phyloP scores from a whole-genome alignment of 2,113 vertebrate genomes.

The Odocoileus hemionus region DNA sequence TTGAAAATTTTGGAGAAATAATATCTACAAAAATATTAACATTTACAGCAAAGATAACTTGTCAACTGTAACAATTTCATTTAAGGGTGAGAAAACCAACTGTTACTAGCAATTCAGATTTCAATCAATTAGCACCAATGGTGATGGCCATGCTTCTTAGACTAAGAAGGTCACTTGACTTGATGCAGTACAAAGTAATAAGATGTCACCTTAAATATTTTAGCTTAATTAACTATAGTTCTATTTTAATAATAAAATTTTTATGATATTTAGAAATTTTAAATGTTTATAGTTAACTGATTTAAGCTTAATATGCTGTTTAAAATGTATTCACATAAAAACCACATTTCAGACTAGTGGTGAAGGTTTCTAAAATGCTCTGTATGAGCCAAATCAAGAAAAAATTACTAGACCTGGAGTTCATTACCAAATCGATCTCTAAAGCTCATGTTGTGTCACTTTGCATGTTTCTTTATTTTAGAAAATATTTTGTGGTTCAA shows the following conservation, averaged over 20 bases:
- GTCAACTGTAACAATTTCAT: neutral
- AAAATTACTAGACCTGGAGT: neutral
- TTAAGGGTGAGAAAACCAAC: neutral
- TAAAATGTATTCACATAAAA: neutral
- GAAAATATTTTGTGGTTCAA: neutral
- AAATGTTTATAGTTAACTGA: neutral
- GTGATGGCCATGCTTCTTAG: too few relatives aligned
- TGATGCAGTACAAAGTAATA: neutral
- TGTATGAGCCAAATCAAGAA: neutral
- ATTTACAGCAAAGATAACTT: neutral
- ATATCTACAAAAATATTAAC: neutral
- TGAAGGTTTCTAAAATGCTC: neutral
- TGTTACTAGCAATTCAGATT: neutral
- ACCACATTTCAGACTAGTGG: neutral
- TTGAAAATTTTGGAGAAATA: neutral
- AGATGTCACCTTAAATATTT: neutral
- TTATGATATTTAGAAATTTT: neutral
- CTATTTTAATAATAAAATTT: neutral
- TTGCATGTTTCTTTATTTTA: neutral
- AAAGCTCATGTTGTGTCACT: neutral
- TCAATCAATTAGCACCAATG: neutral
- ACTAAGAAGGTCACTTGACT: neutral
- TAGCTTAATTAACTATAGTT: neutral
- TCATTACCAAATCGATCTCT: neutral
- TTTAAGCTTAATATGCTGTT: neutral